Conservation (phyloP, 1,140 invertebrate species). For the Drosophila nebulosa region DNA sequence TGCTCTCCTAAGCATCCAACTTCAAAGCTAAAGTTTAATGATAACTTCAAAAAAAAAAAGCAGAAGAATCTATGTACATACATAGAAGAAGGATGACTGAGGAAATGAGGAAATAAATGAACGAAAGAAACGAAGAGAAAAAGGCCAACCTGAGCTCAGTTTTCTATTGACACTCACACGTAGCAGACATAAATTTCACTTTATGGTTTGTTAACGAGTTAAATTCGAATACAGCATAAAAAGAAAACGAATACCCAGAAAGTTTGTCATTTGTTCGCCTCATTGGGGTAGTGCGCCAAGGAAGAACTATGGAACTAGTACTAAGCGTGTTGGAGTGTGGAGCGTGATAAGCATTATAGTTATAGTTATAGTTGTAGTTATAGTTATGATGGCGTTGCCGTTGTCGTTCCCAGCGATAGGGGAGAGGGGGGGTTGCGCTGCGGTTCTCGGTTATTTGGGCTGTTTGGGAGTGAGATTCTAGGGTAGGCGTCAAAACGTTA, state of each 20-base stretch:
- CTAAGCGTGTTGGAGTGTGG: slow-evolving; percentile 62
- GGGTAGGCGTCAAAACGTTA: slow-evolving; percentile 41
- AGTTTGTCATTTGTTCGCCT: slow-evolving; percentile 68
- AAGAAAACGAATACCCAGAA: slow-evolving; percentile 39
- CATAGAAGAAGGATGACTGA: slow-evolving; percentile 12
- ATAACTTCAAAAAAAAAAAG: slow-evolving; percentile 61
- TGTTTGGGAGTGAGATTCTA: not conserved
- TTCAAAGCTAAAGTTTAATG: slow-evolving; percentile 71
- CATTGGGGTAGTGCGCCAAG: slow-evolving; percentile 30
- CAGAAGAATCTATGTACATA: slow-evolving; percentile 18
- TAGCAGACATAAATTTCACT: slow-evolving; percentile 74
- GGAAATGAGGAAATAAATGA: slow-evolving; percentile 5
- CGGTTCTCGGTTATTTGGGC: not conserved
- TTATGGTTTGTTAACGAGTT: slow-evolving; percentile 79
- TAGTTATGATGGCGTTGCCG: slow-evolving; percentile 14
- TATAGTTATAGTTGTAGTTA: slow-evolving; percentile 47
- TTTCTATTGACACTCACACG: slow-evolving; percentile 60
- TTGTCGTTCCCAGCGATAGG: not conserved
- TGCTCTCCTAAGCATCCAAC: slow-evolving; percentile 48
- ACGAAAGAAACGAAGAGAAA: slow-evolving; percentile 11
- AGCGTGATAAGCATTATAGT: slow-evolving; percentile 75
- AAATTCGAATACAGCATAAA: slow-evolving; percentile 68
- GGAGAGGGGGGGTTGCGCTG: not conserved
- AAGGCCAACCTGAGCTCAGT: slow-evolving; percentile 9
- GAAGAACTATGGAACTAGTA: slow-evolving; percentile 10